These are phyloP conservation scores for Arctopsyche grandis DNA, from an alignment of 1,140 invertebrate species.

Conservation along the genomic window DNA sequence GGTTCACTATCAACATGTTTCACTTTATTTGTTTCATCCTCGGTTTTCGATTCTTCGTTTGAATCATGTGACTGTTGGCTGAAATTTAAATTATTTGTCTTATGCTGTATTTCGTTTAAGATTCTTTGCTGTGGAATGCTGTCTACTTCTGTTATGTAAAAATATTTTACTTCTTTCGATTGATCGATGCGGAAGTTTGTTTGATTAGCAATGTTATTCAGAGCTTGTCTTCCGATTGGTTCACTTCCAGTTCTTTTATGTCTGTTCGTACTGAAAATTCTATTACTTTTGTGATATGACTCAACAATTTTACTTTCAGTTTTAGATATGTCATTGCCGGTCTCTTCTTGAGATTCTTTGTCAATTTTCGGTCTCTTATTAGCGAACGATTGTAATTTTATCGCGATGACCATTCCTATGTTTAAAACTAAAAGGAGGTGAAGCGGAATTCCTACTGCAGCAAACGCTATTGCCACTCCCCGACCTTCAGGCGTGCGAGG, in stretches of 20 bases:
- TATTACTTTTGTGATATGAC: constrained; percentile 42
- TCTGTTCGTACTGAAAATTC: constrained; percentile 36
- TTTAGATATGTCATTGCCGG: constrained; percentile 29
- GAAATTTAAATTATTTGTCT: constrained; percentile 40
- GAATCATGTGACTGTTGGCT: not conserved
- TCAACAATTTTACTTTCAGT: constrained; percentile 49
- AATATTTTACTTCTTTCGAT: constrained; percentile 49
- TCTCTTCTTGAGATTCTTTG: constrained; percentile 52
- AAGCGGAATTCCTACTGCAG: constrained; percentile 69
- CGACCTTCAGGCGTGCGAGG: constrained; percentile 69
- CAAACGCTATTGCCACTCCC: constrained; percentile 68
- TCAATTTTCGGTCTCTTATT: constrained; percentile 55
- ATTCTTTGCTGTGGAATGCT: not conserved
- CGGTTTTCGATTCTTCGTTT: constrained; percentile 43
- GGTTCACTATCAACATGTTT: constrained; percentile 44
- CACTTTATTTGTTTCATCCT: constrained; percentile 52
- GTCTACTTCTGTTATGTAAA: constrained; percentile 47
- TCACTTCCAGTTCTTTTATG: constrained; percentile 51
- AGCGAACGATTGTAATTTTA: constrained; percentile 64
- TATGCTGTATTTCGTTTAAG: not conserved
- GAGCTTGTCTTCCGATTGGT: constrained; percentile 51
- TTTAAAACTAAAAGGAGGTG: constrained; percentile 73
- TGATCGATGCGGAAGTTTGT: constrained; percentile 35
- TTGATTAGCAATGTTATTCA: constrained; percentile 50
- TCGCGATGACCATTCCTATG: constrained; percentile 68